phyloP scores from a whole-genome alignment of 2,888 invertebrate genomes.

The Ophioninae sp. region DNA sequence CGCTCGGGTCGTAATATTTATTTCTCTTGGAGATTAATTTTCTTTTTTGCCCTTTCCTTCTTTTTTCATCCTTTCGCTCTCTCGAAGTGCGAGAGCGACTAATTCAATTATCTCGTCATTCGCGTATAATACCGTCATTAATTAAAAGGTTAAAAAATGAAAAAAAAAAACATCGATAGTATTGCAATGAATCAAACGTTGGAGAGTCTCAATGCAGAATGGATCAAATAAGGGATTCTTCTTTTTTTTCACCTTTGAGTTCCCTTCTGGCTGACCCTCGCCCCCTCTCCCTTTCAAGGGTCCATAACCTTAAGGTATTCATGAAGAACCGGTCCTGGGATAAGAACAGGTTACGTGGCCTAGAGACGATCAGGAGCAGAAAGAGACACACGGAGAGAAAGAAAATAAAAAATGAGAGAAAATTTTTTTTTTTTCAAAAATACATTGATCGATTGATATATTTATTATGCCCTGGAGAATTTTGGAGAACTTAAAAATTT shows the following conservation, averaged over 20 bases:
- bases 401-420: neutral
- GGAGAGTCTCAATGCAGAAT: neutral
- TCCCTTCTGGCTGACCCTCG: neutral
- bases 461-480: too few relatives aligned
- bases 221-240: neutral
- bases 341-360: neutral
- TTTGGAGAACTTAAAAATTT: too few relatives aligned
- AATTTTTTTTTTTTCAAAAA: too few relatives aligned
- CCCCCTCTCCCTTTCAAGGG: too few relatives aligned
- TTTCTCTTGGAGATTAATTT: neutral
- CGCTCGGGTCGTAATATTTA: neutral
- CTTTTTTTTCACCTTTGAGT: slow-evolving; percentile 7
- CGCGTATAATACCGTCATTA: slow-evolving; percentile 38
- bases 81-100: slow-evolving; percentile 13
- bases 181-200: slow-evolving; percentile 26
- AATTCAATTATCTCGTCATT: slow-evolving; percentile 35
- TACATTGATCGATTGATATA: too few relatives aligned
- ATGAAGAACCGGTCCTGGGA: slow-evolving; percentile 34
- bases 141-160: neutral
- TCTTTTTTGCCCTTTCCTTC: neutral
- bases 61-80: neutral
- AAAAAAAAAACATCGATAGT: too few relatives aligned
- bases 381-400: neutral
- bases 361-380: neutral
- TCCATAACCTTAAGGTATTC: slow-evolving; percentile 10